A percentile compares a stretch with the other conserved stretches of the same genome.
These are phyloP conservation scores for Cerceris ruficornis DNA, from an alignment of 2,888 invertebrate species.

Conservation along the genomic window DNA sequence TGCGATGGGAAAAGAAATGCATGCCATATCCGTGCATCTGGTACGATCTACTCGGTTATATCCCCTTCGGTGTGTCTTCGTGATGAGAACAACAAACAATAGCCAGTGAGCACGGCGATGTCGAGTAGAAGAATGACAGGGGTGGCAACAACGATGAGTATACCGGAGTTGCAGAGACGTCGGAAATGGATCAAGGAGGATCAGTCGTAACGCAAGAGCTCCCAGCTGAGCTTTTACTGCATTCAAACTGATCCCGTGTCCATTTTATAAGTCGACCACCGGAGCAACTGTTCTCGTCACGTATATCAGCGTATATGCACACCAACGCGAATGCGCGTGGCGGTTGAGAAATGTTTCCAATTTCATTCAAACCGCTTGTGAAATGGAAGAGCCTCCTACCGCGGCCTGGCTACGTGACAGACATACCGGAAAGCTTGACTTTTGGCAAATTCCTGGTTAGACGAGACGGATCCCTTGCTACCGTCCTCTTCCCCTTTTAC, in stretches of 20 bases:
- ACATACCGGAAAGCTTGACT: constrained; percentile 72
- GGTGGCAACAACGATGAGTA: constrained; percentile 2
- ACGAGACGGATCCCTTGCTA: constrained; percentile 45
- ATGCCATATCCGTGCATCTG: constrained; percentile 54
- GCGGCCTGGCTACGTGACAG: constrained; percentile 76
- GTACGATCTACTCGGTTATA: constrained; percentile 4
- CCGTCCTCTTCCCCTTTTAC: constrained; percentile 25
- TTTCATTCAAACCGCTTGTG: constrained; percentile 78
- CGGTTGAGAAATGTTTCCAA: constrained; percentile 80
- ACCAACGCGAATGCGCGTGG: constrained; percentile 31
- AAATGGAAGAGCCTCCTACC: constrained; percentile 68
- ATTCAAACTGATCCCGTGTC: constrained; percentile 49
- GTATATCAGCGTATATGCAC: constrained; percentile 9
- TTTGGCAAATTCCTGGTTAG: constrained; percentile 70
- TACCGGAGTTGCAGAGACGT: too few relatives aligned
- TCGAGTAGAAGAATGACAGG: neutral
- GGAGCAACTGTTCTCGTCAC: constrained; percentile 9
- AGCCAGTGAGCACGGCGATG: neutral
- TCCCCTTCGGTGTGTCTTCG: neutral
- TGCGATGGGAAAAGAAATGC: constrained; percentile 56
- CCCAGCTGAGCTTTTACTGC: constrained; percentile 42
- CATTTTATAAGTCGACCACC: constrained; percentile 58
- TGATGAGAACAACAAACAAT: neutral
- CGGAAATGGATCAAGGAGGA: neutral
- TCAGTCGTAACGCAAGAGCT: constrained; percentile 50